Conservation (phyloP, 2,797 vertebrate species). For the Agapornis canus region DNA sequence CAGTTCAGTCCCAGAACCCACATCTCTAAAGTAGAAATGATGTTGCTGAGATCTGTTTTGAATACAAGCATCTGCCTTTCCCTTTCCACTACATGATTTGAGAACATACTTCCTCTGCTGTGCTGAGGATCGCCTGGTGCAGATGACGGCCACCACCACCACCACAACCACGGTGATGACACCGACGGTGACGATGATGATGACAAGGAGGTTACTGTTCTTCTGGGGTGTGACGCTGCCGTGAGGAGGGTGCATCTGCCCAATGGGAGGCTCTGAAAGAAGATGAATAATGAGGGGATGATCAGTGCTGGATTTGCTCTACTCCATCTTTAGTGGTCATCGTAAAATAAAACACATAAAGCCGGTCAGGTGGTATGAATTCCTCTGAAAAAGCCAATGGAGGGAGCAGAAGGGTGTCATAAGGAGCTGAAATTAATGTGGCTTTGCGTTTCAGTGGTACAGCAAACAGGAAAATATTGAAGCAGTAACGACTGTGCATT, state of each 20-base stretch:
- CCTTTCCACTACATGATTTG: accelerated
- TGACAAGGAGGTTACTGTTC: slow-evolving; percentile 89
- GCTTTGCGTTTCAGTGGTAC: background rate
- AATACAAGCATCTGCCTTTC: background rate
- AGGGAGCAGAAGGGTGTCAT: background rate
- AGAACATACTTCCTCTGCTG: slow-evolving; percentile 91
- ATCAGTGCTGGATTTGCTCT: background rate
- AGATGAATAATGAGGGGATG: background rate
- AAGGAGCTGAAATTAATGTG: background rate
- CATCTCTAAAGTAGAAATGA: accelerated
- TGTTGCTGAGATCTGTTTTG: accelerated
- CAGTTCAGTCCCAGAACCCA: background rate
- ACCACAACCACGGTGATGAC: slow-evolving; percentile 85
- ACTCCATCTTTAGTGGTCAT: background rate
- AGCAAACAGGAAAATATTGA: background rate
- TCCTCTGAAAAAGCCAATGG: background rate
- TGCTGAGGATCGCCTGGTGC: slow-evolving; percentile 88
- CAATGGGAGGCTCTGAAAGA: slow-evolving; percentile 88
- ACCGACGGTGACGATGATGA: slow-evolving; percentile 88
- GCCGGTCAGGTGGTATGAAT: background rate
- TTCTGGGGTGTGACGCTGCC: slow-evolving; percentile 91
- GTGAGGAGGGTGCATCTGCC: slow-evolving; percentile 92
- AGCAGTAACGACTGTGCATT: background rate
- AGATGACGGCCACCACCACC: slow-evolving; percentile 87
- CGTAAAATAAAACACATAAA: background rate